Percentiles rank a stretch among this genome's conserved stretches.
phyloP scores from a whole-genome alignment of 2,113 vertebrate genomes.

The Mungos mungo region DNA sequence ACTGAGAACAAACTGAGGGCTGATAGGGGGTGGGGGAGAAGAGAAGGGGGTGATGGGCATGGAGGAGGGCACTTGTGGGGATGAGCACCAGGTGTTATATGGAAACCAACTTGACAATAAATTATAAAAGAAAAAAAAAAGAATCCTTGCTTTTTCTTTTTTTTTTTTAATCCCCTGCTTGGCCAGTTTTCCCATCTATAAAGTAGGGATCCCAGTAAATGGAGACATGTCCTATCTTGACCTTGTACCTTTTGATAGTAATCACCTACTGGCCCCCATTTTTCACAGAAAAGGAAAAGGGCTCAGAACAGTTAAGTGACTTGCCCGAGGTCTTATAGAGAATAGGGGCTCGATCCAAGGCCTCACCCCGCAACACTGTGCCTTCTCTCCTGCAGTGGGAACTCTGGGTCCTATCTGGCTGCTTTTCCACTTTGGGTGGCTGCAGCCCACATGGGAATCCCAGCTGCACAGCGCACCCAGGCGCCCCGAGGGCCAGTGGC shows the following conservation, averaged over 20 bases:
- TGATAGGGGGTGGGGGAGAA: too few relatives aligned
- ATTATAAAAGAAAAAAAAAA: too few relatives aligned
- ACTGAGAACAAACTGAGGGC: too few relatives aligned
- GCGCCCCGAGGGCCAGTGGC: neutral
- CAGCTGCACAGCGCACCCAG: fast-evolving
- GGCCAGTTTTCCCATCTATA: neutral
- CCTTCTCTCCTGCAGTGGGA: neutral
- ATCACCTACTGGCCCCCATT: neutral
- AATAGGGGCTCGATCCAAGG: neutral
- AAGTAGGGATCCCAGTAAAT: neutral
- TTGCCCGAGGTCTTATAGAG: neutral
- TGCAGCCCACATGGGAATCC: neutral
- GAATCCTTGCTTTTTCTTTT: neutral
- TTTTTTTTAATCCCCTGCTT: neutral
- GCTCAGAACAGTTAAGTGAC: neutral
- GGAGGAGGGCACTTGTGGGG: too few relatives aligned
- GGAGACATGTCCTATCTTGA: neutral
- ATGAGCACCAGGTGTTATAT: too few relatives aligned
- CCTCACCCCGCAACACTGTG: neutral
- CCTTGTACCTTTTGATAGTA: neutral
- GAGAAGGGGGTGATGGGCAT: too few relatives aligned
- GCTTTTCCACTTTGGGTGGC: neutral
- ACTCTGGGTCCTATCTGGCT: neutral
- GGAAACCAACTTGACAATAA: too few relatives aligned
- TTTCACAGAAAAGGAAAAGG: neutral